A percentile compares a stretch with the other conserved stretches of the same genome.
Conservation (phyloP, 2,113 vertebrate genomes). For the Trematocara variabile region DNA sequence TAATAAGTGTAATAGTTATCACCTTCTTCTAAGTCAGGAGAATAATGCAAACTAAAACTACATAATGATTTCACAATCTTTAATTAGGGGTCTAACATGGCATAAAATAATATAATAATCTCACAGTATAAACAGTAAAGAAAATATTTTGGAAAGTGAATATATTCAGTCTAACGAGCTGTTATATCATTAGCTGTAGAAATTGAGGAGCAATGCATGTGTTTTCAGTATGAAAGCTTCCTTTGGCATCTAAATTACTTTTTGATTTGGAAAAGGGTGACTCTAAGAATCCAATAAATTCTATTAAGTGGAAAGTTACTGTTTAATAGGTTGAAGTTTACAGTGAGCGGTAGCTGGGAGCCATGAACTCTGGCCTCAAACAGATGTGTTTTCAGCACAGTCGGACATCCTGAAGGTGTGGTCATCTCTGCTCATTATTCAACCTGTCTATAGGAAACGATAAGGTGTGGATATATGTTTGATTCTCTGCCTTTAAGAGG, state of each 20-base stretch:
- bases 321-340: neutral
- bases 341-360: constrained; percentile 61
- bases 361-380: constrained; percentile 30
- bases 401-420: constrained; percentile 49
- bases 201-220: neutral
- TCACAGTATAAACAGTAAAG: neutral
- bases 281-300: neutral
- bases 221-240: neutral
- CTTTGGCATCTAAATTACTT: neutral
- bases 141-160: neutral
- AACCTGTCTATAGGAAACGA: constrained; percentile 53
- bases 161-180: neutral
- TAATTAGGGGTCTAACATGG: too few species aligned
- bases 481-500: neutral
- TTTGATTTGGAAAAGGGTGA: neutral
- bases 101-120: too few species aligned
- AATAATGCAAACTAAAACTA: too few species aligned
- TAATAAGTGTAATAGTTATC: too few species aligned
- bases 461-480: neutral
- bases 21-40: too few species aligned
- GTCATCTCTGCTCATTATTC: constrained; percentile 45
- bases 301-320: neutral
- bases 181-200: neutral
- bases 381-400: constrained; percentile 59
- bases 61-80: too few species aligned